Percentiles rank a stretch among this genome's conserved stretches.
Conservation (phyloP, 2,113 vertebrate genomes). For the Otocyon megalotis region DNA sequence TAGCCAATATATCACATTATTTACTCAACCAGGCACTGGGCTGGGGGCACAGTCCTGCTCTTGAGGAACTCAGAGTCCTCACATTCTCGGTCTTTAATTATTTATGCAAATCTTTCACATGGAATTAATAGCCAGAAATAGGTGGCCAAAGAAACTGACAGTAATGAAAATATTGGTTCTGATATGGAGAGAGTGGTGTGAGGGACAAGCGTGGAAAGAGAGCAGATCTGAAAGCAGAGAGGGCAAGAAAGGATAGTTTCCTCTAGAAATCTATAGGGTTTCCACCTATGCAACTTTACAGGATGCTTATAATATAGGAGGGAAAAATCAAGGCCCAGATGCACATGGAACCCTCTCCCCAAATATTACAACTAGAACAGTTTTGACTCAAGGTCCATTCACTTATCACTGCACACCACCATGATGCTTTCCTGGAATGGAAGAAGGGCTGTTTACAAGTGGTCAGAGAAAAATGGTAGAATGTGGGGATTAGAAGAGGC, state of each 20-base stretch:
- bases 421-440: not conserved
- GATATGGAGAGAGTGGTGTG: fast-evolving
- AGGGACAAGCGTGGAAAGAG: not conserved
- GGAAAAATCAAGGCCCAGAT: not conserved
- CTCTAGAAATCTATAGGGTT: not conserved
- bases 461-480: not conserved
- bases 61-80: not conserved
- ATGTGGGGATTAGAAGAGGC: not conserved
- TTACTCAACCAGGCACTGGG: not conserved
- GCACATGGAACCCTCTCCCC: not conserved
- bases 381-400: not conserved
- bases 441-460: no score
- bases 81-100: not conserved
- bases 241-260: not conserved
- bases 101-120: not conserved
- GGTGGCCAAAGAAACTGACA: not conserved
- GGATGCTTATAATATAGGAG: not conserved
- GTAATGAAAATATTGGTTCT: not conserved
- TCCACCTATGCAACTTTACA: not conserved
- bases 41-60: not conserved
- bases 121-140: not conserved
- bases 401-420: fast-evolving
- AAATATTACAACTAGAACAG: not conserved
- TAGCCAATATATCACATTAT: no score
- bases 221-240: not conserved